A percentile compares a stretch with the other conserved stretches of the same genome.
Conservation (phyloP, 1,140 invertebrate genomes). For the Macrobrachium nipponense region DNA sequence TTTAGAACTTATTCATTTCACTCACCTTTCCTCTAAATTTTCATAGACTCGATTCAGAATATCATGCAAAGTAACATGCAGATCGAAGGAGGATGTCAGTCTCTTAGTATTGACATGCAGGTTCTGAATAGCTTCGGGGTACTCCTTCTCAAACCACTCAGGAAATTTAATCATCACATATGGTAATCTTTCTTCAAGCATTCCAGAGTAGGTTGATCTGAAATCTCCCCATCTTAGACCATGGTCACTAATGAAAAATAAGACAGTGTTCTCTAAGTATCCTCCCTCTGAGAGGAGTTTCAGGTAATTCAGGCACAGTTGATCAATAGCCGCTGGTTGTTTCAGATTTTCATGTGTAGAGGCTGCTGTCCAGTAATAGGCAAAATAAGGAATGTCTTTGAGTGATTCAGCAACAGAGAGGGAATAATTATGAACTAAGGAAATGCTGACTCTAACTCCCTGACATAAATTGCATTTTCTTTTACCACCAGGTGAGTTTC, state of each 20-base stretch:
- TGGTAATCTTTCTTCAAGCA: constrained; percentile 91
- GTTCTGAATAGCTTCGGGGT: constrained; percentile 76
- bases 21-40: not conserved
- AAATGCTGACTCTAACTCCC: not conserved
- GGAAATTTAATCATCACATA: constrained; percentile 85
- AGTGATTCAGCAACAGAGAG: constrained; percentile 12
- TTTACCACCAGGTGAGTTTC: not conserved
- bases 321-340: not conserved
- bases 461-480: not conserved
- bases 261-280: constrained; percentile 71
- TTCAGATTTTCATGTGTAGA: constrained; percentile 13
- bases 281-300: constrained; percentile 61
- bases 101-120: constrained; percentile 76
- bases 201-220: constrained; percentile 84
- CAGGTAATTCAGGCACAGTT: not conserved
- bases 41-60: not conserved
- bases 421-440: constrained; percentile 12
- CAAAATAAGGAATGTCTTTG: constrained; percentile 33
- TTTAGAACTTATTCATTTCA: not conserved
- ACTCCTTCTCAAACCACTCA: constrained; percentile 75
- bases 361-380: constrained; percentile 8
- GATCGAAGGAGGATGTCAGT: constrained; percentile 71
- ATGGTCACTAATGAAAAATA: constrained; percentile 92
- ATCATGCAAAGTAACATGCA: constrained; percentile 69
- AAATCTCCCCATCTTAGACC: constrained; percentile 89